These are phyloP conservation scores for Pterocles burchelli DNA, from an alignment of 2,113 vertebrate species.

Conservation along the genomic window DNA sequence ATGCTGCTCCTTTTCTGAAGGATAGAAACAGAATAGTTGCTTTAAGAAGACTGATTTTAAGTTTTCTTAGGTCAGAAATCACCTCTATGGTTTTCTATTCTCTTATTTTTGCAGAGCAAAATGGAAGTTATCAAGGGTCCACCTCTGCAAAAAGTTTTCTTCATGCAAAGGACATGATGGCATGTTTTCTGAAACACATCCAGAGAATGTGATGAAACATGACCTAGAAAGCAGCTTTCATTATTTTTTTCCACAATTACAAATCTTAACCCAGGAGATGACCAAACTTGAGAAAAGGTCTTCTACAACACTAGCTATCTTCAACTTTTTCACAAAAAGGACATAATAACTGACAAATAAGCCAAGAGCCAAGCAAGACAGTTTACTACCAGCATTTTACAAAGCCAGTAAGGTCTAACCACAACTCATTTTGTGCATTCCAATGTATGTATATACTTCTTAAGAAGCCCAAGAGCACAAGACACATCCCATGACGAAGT, in stretches of 20 bases:
- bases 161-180: neutral
- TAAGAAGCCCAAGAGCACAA: neutral
- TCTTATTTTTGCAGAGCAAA: neutral
- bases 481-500: rapidly evolving
- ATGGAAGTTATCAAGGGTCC: neutral
- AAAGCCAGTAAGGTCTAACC: neutral
- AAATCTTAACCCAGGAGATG: neutral
- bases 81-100: neutral
- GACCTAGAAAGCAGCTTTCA: neutral
- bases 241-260: neutral
- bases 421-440: neutral
- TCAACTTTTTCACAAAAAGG: neutral
- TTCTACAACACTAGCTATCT: neutral
- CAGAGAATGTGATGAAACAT: neutral
- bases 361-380: neutral
- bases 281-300: neutral
- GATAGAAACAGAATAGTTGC: neutral
- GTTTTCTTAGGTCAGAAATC: neutral
- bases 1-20: neutral
- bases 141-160: neutral
- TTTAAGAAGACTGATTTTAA: neutral
- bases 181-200: neutral
- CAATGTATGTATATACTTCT: neutral
- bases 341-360: neutral
- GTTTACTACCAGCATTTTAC: neutral